Conservation (phyloP, 1,140 invertebrate species). For the Parasteatoda tepidariorum region DNA sequence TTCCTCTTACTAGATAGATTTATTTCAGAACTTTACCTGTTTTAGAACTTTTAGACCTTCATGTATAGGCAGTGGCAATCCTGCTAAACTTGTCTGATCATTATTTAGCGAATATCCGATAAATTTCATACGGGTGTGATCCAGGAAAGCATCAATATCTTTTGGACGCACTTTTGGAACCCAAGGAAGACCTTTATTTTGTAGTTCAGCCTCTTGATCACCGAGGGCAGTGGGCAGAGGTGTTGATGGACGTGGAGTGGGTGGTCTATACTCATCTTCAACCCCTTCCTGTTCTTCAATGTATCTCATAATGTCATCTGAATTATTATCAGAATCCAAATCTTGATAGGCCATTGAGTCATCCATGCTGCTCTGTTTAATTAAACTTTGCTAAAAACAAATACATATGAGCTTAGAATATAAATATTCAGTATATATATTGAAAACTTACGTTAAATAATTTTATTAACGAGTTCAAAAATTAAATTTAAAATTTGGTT, state of each 20-base stretch:
- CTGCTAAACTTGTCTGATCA: conserved; percentile 84
- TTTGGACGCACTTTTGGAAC: conserved; percentile 94
- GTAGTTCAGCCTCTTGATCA: conserved; percentile 62
- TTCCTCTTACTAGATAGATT: no score
- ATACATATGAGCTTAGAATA: neutral
- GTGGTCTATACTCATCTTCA: conserved; percentile 50
- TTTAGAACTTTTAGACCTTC: conserved; percentile 92
- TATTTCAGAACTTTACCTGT: no score
- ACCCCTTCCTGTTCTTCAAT: conserved; percentile 64
- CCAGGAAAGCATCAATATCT: conserved; percentile 91
- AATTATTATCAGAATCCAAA: conserved; percentile 67
- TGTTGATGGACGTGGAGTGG: conserved; percentile 62
- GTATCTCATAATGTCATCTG: conserved; percentile 64
- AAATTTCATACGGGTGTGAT: conserved; percentile 93
- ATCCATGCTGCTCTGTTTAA: conserved; percentile 94
- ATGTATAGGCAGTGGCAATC: conserved; percentile 93
- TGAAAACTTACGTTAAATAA: conserved; percentile 37
- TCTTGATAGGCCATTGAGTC: conserved; percentile 78
- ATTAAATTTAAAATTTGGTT: no score
- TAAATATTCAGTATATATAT: conserved; percentile 16
- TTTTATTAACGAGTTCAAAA: no score
- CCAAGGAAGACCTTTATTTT: conserved; percentile 81
- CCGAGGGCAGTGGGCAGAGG: conserved; percentile 65
- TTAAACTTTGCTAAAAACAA: conserved; percentile 75
- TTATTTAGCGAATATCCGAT: conserved; percentile 89